phyloP scores from a whole-genome alignment of 2,888 invertebrate genomes.

The Agrypnus murinus region DNA sequence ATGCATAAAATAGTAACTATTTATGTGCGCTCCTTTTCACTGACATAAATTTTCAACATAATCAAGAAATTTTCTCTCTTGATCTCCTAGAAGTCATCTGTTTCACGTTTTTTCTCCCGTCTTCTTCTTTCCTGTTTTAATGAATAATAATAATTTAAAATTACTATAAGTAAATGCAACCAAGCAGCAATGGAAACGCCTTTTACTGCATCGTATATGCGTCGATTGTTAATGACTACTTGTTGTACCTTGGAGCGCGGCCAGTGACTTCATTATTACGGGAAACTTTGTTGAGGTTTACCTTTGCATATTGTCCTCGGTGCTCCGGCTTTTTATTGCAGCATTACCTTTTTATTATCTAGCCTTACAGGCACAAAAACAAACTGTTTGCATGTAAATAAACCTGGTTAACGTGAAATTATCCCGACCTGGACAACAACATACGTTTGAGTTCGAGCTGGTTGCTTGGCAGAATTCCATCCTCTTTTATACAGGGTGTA shows the following conservation, averaged over 20 bases:
- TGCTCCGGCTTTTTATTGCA: slow-evolving; percentile 45
- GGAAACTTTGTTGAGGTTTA: slow-evolving; percentile 45
- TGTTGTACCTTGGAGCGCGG: slow-evolving; percentile 45
- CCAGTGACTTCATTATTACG: slow-evolving; percentile 49
- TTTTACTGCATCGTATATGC: slow-evolving; percentile 23
- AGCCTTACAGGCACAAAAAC: slow-evolving; percentile 48
- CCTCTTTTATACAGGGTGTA: too few relatives aligned
- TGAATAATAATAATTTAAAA: too few relatives aligned
- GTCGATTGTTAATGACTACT: slow-evolving; percentile 32
- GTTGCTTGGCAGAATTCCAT: slow-evolving; percentile 37
- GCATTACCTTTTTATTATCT: slow-evolving; percentile 49
- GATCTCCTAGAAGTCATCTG: too few relatives aligned
- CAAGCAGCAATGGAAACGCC: slow-evolving; percentile 4
- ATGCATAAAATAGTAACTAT: slow-evolving; percentile 21
- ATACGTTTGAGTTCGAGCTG: neutral
- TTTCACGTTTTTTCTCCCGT: too few relatives aligned
- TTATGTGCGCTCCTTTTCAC: slow-evolving; percentile 22
- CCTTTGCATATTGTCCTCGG: slow-evolving; percentile 46
- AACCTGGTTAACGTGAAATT: slow-evolving; percentile 48
- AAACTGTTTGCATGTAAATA: slow-evolving; percentile 49
- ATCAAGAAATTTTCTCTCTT: slow-evolving; percentile 1
- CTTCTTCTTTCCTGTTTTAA: too few relatives aligned
- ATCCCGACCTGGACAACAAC: slow-evolving; percentile 49
- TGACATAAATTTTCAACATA: slow-evolving; percentile 39
- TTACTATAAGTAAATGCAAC: too few relatives aligned